phyloP scores from a whole-genome alignment of 1,140 invertebrate genomes.

The Olivierus martensii region DNA sequence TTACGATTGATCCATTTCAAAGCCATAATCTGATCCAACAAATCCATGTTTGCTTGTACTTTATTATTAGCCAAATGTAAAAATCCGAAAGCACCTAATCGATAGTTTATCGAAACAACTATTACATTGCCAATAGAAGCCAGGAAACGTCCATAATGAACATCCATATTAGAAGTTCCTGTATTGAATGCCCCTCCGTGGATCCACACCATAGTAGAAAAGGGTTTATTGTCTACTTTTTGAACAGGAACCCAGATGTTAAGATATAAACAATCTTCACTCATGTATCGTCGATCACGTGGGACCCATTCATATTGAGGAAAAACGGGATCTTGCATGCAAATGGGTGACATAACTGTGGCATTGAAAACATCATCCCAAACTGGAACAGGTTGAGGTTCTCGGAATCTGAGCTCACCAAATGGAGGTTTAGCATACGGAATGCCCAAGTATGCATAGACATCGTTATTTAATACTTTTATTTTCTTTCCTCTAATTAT shows the following conservation, averaged over 20 bases:
- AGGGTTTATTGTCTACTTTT: too few relatives aligned
- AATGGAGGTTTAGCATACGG: slow-evolving; percentile 86
- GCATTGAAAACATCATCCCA: slow-evolving; percentile 58
- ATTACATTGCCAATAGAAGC: slow-evolving; percentile 8
- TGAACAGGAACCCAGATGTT: slow-evolving; percentile 73
- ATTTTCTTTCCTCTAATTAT: too few relatives aligned
- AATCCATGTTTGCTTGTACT: too few relatives aligned
- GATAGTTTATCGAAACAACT: slow-evolving; percentile 18
- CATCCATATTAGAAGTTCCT: not conserved
- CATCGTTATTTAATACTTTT: slow-evolving; percentile 21
- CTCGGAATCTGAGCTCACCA: slow-evolving; percentile 69
- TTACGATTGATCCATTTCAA: slow-evolving; percentile 28
- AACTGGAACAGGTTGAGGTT: slow-evolving; percentile 63
- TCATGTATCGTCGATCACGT: not conserved
- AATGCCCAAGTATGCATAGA: slow-evolving; percentile 83
- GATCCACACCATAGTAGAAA: too few relatives aligned
- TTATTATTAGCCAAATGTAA: too few relatives aligned
- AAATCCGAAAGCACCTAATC: slow-evolving; percentile 26
- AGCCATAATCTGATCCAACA: slow-evolving; percentile 20
- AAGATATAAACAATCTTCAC: slow-evolving; percentile 84
- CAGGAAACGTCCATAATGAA: not conserved
- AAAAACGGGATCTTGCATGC: not conserved
- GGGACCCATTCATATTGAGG: not conserved
- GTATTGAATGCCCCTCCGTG: too few relatives aligned
- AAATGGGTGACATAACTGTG: not conserved